phyloP scores from a whole-genome alignment of 2,113 vertebrate genomes.

The Notarius quadriscutis region DNA sequence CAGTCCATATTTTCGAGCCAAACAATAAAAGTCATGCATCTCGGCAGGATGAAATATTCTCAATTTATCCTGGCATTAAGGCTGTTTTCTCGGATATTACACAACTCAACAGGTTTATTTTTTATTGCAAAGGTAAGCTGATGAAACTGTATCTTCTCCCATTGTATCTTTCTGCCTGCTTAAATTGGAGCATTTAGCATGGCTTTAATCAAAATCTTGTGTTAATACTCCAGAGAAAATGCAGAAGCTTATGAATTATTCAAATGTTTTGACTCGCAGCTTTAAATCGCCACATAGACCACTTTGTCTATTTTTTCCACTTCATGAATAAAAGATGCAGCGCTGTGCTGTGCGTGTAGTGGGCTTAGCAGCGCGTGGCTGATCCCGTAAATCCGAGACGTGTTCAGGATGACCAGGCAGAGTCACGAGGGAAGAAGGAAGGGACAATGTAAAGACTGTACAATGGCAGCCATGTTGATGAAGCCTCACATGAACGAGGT shows the following conservation, averaged over 20 bases:
- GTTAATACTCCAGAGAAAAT: slow-evolving; percentile 46
- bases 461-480: neutral
- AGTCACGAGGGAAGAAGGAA: neutral
- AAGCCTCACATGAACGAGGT: neutral
- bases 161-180: neutral
- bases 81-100: neutral
- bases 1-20: neutral
- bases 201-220: slow-evolving; percentile 43
- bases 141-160: neutral
- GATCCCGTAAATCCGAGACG: slow-evolving; percentile 31
- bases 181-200: slow-evolving; percentile 22
- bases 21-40: neutral
- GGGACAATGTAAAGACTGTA: neutral
- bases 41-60: too few relatives aligned
- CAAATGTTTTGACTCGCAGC: slow-evolving; percentile 50
- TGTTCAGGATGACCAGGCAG: neutral
- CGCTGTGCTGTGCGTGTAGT: slow-evolving; percentile 14
- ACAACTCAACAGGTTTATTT: neutral
- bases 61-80: neutral
- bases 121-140: neutral
- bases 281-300: slow-evolving; percentile 40
- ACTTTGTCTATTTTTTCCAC: slow-evolving; percentile 44
- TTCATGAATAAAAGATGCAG: slow-evolving; percentile 59
- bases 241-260: slow-evolving; percentile 52
- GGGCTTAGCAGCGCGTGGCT: slow-evolving; percentile 20